Evolutionary conservation across 2,113 vertebrate genomes (phyloP), one percentile per base, ranked within the genome.

Genomic region (Leptosomus discolor): DNA sequence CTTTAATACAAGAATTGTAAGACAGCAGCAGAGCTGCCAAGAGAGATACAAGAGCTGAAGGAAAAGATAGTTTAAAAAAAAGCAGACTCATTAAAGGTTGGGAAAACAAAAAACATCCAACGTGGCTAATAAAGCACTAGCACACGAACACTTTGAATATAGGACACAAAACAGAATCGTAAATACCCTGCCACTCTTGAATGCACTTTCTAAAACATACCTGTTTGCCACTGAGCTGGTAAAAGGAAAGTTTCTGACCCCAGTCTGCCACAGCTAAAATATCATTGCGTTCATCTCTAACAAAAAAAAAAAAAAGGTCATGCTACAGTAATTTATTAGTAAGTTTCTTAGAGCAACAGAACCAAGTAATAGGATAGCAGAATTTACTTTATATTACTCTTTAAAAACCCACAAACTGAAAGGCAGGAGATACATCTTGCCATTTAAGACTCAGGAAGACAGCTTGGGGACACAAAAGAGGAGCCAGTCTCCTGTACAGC

Each of bases 171-270:
- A 60, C 9, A 46, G 54, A 34, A 46, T 22, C 15, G 60, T 34
- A 90, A 79, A 73, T 17, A 36, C 8, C 8, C 32, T 46, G 56
- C 13, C 45, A 48, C 23, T 45, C 63, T 26, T 39, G 54, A 75
- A 43, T 7, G 26, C 61, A 14, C 34, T 78, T 54, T 50, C 37
- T n/a, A 58, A 24, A 57, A 76, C 97, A 56, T 98, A 99, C 99
- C 99, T 99, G 99, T 82, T 99, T 99, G 88, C 99, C 99, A 97
- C 99, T 99, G 51, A 99, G 99, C 80, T 99, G 99, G 97, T 99
- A 99, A 97, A 99, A 99, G 77, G 99, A 99, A 94, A 99, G 98
- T 83, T 98, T 99, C 97, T 99, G 99, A 70, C 99, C 99, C 99
- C 99, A 99, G 95, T 99, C 99, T 96, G 99, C 99, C 91, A 99